Evolutionary conservation across 1,140 invertebrate species (phyloP), one percentile per base, ranked within the genome.

Genomic region (Xylocopa sonorina): DNA sequence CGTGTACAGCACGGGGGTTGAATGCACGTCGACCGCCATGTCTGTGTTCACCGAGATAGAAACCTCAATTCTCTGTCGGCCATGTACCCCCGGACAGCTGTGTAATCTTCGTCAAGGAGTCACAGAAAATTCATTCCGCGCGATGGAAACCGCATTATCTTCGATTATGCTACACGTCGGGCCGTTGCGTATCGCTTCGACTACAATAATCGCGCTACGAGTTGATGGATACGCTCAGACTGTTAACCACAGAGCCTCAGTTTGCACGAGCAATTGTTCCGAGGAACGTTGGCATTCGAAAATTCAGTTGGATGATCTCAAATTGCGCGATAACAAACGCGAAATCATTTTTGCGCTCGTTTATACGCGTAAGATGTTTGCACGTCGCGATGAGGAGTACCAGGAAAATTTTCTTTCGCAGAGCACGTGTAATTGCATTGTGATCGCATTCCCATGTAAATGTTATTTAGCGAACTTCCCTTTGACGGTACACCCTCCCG

Each of bases 21-120:
- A 55, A 73, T 80, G 82, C 80, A 38, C 79, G 74, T 71, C 62
- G 75, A 38, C 24, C 57, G 48, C 46, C 66, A 79, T 64, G 80
- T 78, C 82, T 73, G 60, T 77, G 67, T 63, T 73, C 83, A 57
- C 16, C 63, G 77, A 76, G 58, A 67, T 63, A 58, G 77, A 84
- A 83, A 78, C 62, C 53, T 79, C 78, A 76, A 82, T 82, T 82
- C 83, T 69, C 72, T 53, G 71, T 76, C 55, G 60, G 50, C 50
- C 58, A 51, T 64, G 29, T 64, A 34, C 27, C n/a, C n/a, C 34
- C 5, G 7, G n/a, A 41, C 29, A 50, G 2, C 21, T 78, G 18
- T 16, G n/a, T 66, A 32, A 73, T 71, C 38, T 78, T 29, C n/a
- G 48, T 46, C 16, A 75, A 76, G 53, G 34, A 58, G 76, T 32